Evolutionary conservation across 2,113 vertebrate species (phyloP), one percentile per base, ranked within the genome.

Genomic region (Syngnathus scovelli): DNA sequence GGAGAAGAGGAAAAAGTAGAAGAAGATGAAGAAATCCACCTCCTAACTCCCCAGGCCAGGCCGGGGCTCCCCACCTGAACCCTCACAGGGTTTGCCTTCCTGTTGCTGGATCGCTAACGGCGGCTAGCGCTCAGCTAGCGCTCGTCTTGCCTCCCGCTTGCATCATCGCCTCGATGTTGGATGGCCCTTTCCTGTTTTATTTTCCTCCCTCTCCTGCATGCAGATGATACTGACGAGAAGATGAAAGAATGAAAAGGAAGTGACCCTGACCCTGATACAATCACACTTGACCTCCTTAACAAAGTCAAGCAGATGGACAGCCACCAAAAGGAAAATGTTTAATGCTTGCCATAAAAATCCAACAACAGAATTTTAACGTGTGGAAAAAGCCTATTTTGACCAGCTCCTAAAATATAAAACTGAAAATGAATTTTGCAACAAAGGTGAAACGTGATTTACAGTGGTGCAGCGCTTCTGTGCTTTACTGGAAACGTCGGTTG

Each of bases 101-200:
- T 74, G 82, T 90, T 90, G 82, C 89, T 72, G 81, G 81, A 84
- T 87, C 69, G 74, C 84, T 88, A 84, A 81, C 83, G 60, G 56
- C 69, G 67, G 77, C 84, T 83, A 85, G 83, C 77, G 74, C 82
- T 41, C 86, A 70, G 82, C 84, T 84, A 85, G 84, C 78, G 73
- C 81, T 38, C 83, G 55, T 88, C 87, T 91, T 90, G 89, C 90
- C 79, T 72, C 7, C 66, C 74, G 54, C 81, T 91, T 91, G 83
- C 90, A 91, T 91, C 90, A 91, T 89, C 78, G 43, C 60, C 73
- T 79, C 51, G 0, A 13, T 12, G 38, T 15, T 43, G 3, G 37
- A 16, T 1, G 54, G 54, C 27, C 55, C 36, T 36, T 58, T 44
- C 55, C 16, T 16, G 21, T 4, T 36, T 33, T 36, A 78, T 83